A percentile compares a stretch with the other conserved stretches of the same genome.
Evolutionary conservation across 1,140 invertebrate genomes (phyloP).

Genomic region (Marisa cornuarietis): DNA sequence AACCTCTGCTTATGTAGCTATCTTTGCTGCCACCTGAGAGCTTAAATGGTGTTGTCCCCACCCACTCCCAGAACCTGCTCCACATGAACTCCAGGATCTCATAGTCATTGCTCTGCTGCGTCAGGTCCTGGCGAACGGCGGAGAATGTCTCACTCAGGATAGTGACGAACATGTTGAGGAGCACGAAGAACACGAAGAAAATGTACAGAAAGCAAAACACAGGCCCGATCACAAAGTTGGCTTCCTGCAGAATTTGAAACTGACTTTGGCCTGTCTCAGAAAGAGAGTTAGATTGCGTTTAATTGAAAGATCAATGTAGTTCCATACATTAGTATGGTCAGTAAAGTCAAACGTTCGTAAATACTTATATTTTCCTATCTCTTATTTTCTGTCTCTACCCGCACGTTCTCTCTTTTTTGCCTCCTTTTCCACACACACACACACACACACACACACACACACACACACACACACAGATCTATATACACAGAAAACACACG

Average conservation of each 20-base stretch:
- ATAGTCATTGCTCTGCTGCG: constrained; percentile 72
- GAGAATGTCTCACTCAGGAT: constrained; percentile 70
- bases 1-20: constrained; percentile 30
- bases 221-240: constrained; percentile 55
- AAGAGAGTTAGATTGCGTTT: neutral
- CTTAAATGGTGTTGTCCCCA: constrained; percentile 31
- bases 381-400: neutral
- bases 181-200: constrained; percentile 67
- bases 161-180: constrained; percentile 71
- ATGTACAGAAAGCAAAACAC: constrained; percentile 69
- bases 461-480: too few relatives aligned
- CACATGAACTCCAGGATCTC: constrained; percentile 72
- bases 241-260: constrained; percentile 31
- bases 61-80: constrained; percentile 50
- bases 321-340: too few relatives aligned
- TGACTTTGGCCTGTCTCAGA: constrained; percentile 23
- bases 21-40: constrained; percentile 32
- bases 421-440: neutral
- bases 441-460: too few relatives aligned
- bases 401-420: neutral
- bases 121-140: constrained; percentile 68
- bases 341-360: neutral
- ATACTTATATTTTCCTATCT: neutral
- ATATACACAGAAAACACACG: too few relatives aligned
- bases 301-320: too few relatives aligned